phyloP scores from a whole-genome alignment of 2,888 invertebrate species.

The Pyrochroa serraticornis region DNA sequence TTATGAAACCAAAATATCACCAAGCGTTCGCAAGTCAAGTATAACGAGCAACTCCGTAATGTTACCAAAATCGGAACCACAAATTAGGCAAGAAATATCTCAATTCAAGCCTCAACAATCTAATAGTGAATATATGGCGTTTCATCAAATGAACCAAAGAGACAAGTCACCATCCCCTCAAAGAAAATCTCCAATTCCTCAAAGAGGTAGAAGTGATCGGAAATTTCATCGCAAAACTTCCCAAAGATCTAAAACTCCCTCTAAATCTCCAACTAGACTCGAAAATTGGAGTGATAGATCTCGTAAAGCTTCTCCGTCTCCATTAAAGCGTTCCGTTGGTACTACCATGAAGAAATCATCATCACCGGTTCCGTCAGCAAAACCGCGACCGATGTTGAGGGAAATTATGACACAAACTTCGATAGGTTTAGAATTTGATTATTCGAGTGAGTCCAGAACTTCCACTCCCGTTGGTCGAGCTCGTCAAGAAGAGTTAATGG shows the following conservation, averaged over 20 bases:
- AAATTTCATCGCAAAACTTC: conserved; percentile 10
- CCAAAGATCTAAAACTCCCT: conserved; percentile 27
- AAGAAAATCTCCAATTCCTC: conserved; percentile 28
- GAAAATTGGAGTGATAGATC: conserved; percentile 34
- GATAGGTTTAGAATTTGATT: conserved; percentile 49
- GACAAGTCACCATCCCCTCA: conserved; percentile 31
- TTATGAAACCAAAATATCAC: background rate
- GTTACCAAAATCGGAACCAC: background rate
- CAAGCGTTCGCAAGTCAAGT: background rate
- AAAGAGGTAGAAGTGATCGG: conserved; percentile 18
- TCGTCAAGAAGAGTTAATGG: conserved; percentile 64
- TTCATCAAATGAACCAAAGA: conserved; percentile 9
- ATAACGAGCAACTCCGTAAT: background rate
- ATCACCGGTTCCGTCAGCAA: conserved; percentile 40
- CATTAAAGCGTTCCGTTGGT: conserved; percentile 19
- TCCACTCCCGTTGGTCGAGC: conserved; percentile 29
- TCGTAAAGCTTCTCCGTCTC: conserved; percentile 28
- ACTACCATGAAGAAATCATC: conserved; percentile 31
- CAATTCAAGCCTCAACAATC: conserved; percentile 8
- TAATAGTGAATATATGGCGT: conserved; percentile 15
- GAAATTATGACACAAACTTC: conserved; percentile 56
- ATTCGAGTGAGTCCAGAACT: conserved; percentile 39
- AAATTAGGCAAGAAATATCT: background rate
- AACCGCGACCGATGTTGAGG: conserved; percentile 46
- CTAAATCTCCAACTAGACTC: conserved; percentile 33